Percentiles rank a stretch among this genome's conserved stretches.
Conservation (phyloP, 2,113 vertebrate genomes). For the Scomber colias region DNA sequence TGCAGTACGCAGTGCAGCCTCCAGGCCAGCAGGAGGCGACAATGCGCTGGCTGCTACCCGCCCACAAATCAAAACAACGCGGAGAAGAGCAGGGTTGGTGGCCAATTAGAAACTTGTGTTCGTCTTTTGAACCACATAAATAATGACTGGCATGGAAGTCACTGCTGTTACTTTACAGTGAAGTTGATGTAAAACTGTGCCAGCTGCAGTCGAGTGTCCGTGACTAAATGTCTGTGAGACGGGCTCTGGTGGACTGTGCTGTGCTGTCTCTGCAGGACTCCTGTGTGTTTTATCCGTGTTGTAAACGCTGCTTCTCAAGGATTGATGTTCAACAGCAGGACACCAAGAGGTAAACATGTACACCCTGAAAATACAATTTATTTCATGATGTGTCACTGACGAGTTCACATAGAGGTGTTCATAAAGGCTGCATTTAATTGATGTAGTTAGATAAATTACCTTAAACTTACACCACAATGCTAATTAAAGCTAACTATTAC, state of each 20-base stretch:
- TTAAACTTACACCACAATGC: too few relatives aligned
- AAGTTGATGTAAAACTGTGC: not conserved
- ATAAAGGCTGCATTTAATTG: not conserved
- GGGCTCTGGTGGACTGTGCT: slow-evolving; percentile 72
- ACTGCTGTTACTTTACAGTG: not conserved
- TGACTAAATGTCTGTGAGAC: slow-evolving; percentile 59
- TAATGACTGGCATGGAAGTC: not conserved
- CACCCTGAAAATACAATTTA: too few relatives aligned
- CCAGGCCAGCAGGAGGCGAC: slow-evolving; percentile 37
- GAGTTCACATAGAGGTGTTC: not conserved
- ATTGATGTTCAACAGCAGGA: slow-evolving; percentile 55
- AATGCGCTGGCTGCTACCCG: not conserved
- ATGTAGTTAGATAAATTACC: not conserved
- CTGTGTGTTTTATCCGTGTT: slow-evolving; percentile 78
- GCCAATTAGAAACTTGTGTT: too few relatives aligned
- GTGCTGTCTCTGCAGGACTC: slow-evolving; percentile 73
- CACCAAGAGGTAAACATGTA: slow-evolving; percentile 53
- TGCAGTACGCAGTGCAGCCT: too few relatives aligned
- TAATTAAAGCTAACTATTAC: too few relatives aligned
- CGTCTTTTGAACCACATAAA: too few relatives aligned
- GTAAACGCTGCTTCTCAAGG: slow-evolving; percentile 76
- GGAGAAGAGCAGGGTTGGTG: not conserved
- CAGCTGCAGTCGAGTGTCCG: not conserved
- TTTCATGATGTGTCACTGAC: not conserved
- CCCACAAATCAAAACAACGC: not conserved